Percentiles rank a stretch among this genome's conserved stretches.
Conservation (phyloP, 2,797 vertebrate genomes). For the Peromyscus melanophrys region DNA sequence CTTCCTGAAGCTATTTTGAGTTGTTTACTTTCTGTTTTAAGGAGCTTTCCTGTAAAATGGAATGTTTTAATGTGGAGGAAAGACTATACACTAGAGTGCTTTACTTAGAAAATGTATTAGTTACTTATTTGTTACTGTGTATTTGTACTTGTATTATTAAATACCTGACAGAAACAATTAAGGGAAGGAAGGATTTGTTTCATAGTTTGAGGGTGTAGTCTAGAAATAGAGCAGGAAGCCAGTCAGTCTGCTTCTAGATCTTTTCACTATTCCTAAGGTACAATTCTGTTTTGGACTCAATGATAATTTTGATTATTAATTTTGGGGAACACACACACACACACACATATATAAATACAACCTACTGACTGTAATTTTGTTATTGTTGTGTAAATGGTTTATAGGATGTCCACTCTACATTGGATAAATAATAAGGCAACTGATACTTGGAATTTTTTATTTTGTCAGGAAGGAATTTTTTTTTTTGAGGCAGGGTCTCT, state of each 20-base stretch:
- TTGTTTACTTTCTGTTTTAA: not conserved
- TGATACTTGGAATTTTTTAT: not conserved
- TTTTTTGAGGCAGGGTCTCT: not conserved
- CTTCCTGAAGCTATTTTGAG: not conserved
- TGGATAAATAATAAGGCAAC: not conserved
- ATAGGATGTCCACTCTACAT: not conserved
- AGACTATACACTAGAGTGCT: not conserved
- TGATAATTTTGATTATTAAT: not conserved
- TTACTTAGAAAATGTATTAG: not conserved
- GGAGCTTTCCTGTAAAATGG: not conserved
- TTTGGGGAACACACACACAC: not conserved
- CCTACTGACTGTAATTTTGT: not conserved
- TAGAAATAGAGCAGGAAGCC: not conserved
- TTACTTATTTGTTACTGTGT: not conserved
- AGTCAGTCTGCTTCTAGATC: not conserved
- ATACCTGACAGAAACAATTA: too few species aligned
- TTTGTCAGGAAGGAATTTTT: not conserved
- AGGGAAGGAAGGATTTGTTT: not conserved
- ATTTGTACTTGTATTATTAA: too few species aligned
- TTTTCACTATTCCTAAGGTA: not conserved
- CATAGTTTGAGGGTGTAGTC: not conserved
- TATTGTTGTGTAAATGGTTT: not conserved
- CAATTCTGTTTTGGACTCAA: not conserved
- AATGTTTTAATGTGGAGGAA: not conserved
- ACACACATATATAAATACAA: not conserved